Evolutionary conservation across 2,888 invertebrate species (phyloP).

Genomic region (Drosophila neoperkinsi): DNA sequence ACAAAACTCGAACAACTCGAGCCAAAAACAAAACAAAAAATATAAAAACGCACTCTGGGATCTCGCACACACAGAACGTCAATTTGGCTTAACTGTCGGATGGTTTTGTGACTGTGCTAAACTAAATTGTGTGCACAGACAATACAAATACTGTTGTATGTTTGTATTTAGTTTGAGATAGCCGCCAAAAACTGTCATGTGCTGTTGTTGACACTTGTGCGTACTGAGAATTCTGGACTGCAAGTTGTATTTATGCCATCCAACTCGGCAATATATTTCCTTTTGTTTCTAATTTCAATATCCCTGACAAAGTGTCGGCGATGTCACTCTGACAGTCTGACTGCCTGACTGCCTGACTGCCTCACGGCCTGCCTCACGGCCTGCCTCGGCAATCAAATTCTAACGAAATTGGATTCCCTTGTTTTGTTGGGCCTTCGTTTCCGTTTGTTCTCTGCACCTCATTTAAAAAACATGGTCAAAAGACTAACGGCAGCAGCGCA

Average conservation of each 20-base stretch:
- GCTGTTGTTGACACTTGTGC: conserved; percentile 74
- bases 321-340: neutral
- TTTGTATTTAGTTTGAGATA: conserved; percentile 9
- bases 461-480: conserved; percentile 34
- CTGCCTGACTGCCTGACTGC: conserved; percentile 1
- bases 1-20: conserved; percentile 22
- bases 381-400: conserved; percentile 74
- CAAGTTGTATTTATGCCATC: conserved; percentile 60
- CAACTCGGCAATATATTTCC: conserved; percentile 37
- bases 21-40: neutral
- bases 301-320: conserved; percentile 53
- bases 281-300: conserved; percentile 70
- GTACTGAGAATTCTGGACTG: conserved; percentile 46
- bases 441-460: conserved; percentile 17
- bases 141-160: conserved; percentile 4
- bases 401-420: conserved; percentile 76
- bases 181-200: conserved; percentile 54
- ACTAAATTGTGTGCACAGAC: conserved; percentile 36
- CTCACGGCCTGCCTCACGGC: conserved; percentile 43
- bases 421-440: conserved; percentile 49
- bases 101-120: conserved; percentile 22
- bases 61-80: conserved; percentile 56
- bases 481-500: conserved; percentile 22
- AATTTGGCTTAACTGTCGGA: conserved; percentile 56
- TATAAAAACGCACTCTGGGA: conserved; percentile 21